These are phyloP conservation scores for Onchidella celtica DNA, from an alignment of 2,888 invertebrate species.

Conservation along the genomic window DNA sequence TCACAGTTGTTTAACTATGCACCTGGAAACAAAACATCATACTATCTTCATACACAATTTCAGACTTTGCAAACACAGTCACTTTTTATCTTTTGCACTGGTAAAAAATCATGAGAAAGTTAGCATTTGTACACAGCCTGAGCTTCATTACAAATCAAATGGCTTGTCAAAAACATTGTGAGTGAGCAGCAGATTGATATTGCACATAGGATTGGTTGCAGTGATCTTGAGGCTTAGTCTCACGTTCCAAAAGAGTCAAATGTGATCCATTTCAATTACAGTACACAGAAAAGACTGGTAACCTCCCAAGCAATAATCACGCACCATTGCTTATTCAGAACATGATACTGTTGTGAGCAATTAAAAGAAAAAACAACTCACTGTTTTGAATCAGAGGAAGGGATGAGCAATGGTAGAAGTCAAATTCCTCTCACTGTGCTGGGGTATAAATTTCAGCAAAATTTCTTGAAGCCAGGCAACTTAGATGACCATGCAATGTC, in stretches of 20 bases:
- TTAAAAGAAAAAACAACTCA: neutral
- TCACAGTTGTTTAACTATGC: neutral
- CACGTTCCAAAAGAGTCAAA: neutral
- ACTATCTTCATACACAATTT: neutral
- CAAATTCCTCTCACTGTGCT: neutral
- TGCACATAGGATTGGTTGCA: neutral
- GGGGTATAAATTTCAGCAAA: neutral
- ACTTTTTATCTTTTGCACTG: neutral
- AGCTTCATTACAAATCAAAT: neutral
- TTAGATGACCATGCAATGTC: neutral
- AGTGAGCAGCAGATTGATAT: neutral
- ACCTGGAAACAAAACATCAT: neutral
- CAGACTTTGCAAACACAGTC: neutral
- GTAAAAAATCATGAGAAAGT: neutral
- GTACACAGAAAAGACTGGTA: neutral
- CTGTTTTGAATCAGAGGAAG: neutral
- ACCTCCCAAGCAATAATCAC: neutral
- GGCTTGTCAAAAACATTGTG: neutral
- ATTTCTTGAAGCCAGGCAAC: neutral
- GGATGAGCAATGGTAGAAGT: neutral
- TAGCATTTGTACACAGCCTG: neutral
- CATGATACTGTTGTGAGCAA: neutral
- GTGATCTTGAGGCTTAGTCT: neutral
- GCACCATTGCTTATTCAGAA: neutral
- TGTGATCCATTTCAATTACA: neutral